These are phyloP conservation scores for Mobula birostris DNA, from an alignment of 2,113 vertebrate species.

Conservation along the genomic window DNA sequence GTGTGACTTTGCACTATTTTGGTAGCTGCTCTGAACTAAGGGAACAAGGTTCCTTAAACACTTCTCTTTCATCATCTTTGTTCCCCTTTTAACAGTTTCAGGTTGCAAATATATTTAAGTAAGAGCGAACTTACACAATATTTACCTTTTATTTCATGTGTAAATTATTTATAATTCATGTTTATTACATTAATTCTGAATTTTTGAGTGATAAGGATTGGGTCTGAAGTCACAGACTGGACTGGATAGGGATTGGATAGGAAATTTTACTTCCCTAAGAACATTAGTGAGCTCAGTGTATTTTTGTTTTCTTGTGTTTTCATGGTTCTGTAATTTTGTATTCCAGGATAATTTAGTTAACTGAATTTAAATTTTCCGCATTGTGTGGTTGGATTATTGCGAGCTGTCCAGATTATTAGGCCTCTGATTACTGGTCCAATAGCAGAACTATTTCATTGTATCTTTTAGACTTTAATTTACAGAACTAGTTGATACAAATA, in stretches of 20 bases:
- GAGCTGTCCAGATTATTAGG: too few relatives aligned
- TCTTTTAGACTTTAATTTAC: neutral
- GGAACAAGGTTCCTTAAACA: neutral
- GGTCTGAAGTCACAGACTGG: too few relatives aligned
- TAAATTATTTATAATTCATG: neutral
- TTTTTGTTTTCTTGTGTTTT: too few relatives aligned
- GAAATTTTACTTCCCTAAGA: too few relatives aligned
- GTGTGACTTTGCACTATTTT: neutral
- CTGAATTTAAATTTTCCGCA: too few relatives aligned
- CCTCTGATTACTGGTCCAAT: too few relatives aligned
- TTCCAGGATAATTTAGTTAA: too few relatives aligned
- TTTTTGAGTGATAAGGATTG: neutral
- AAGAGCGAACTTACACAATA: neutral
- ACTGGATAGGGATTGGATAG: too few relatives aligned
- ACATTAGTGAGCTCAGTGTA: too few relatives aligned
- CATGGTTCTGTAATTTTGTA: too few relatives aligned
- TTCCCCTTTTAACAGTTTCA: neutral
- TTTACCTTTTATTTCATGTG: neutral
- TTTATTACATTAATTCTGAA: neutral
- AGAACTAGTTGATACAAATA: neutral
- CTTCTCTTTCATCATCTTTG: neutral
- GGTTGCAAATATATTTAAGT: neutral
- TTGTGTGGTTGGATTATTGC: too few relatives aligned
- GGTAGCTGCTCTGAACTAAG: neutral
- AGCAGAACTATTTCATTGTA: too few relatives aligned